Base-by-base conservation (phyloP, 2,113 vertebrate species). In the Azemiops feae region DNA sequence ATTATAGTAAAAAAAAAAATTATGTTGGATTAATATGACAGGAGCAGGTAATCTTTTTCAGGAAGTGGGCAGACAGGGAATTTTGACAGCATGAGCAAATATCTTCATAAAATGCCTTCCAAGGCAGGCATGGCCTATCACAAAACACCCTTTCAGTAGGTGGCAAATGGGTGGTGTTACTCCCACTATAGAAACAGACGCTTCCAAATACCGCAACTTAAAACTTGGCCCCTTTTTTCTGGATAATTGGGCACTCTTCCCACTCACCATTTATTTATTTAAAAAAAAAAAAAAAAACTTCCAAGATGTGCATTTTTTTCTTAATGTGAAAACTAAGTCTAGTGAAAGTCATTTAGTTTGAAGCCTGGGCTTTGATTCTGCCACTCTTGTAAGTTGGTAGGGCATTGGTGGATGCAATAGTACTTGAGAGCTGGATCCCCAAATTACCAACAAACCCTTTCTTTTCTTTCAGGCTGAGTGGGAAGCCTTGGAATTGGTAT, bases 401-500 rank as follows among this genome's bases (percentile, higher is more conserved):
- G 14, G 18, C 74, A 23, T 87, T 25, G 11, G 8, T 20, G 10
- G 16, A 47, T 22, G 9, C 2, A 50, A 23, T 25, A 39, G 12
- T 58, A 25, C 45, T 47, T 30, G 16, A 45, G 39, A 22, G 23
- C 9, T 43, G n/a, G 45, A 69, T 27, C 45, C 14, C 3, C 2
- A 55, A 30, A 14, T 92, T 57, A 16, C 8, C n/a, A 34, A 69
- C 45, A 1, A 34, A 16, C 23, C 27, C 11, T 27, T 58, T 57
- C 3, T n/a, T 7, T 69, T 5, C 88, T 89, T 93, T 22, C 96
- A 98, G 98, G 98, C 98, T 4, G 98, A 98, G 96, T 98, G 98
- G 98, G 98, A 98, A 96, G 98, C 98, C 1, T 95, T 98, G 97
- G 98, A 98, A 96, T 97, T 98, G 39, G 96, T 98, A 50, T 98